Evolutionary conservation across 2,888 invertebrate species (phyloP), one percentile per base, ranked within the genome.

Genomic region (Proisotoma minuta): DNA sequence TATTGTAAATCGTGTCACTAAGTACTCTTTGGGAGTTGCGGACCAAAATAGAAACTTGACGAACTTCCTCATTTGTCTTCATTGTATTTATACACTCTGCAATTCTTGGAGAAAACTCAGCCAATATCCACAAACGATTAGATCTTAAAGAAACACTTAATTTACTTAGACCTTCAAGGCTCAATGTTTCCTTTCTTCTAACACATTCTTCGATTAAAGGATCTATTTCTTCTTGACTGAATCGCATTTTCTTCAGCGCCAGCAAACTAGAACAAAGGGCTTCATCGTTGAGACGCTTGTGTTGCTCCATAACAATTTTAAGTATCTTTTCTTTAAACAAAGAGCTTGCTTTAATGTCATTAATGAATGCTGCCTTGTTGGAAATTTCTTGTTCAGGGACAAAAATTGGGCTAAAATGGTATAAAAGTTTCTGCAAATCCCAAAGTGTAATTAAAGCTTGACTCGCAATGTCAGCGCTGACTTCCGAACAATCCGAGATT

Each of bases 351-450:
- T 43, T 18, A n/a, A 72, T 43, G 26, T 60, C 54, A 4, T 62
- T 48, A n/a, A 69, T 53, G 50, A 68, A 71, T 1, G 56, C 8
- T 22, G 63, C 57, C 20, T 56, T 53, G 24, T 65, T 58, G 15
- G 34, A 48, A 8, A 40, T 57, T 22, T 70, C 70, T 18, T 57
- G 34, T 39, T 62, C 60, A 1, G 66, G 65, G 24, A 66, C 64
- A 53, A 69, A 69, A 15, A 62, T 51, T 4, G 64, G 18, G 8
- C 62, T 59, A 3, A 66, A 59, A 34, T 58, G 60, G 27, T 69
- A 69, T 1, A 70, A 22, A 0, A 71, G 28, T 22, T 72, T 72
- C 54, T 71, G 72, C 2, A 72, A 40, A 60, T 72, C 71, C 68
- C 71, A 72, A 8, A 72, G 27, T 10, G 66, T 62, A 2, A 70